Conservation (phyloP, 2,797 vertebrate species). For the Parauchenoglanis punctatus region DNA sequence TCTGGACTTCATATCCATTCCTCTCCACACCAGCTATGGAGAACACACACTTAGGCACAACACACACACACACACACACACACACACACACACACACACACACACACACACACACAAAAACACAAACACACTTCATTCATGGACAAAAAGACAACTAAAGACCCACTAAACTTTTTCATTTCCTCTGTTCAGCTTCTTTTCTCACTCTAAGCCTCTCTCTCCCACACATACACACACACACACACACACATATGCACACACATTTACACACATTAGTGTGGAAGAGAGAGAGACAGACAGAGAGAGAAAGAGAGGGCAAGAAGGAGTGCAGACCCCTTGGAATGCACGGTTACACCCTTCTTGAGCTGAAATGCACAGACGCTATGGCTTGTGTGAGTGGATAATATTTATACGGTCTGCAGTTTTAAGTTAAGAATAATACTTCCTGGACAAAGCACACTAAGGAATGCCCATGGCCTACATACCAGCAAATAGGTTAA, state of each 20-base stretch:
- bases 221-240: background rate
- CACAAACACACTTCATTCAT: background rate
- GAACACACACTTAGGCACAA: constrained; percentile 14
- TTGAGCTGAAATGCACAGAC: constrained; percentile 35
- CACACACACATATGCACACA: background rate
- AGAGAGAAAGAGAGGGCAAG: constrained; percentile 13
- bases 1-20: constrained; percentile 55
- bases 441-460: constrained; percentile 20
- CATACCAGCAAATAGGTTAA: constrained; percentile 18
- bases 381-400: constrained; percentile 27
- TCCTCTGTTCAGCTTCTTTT: constrained; percentile 68
- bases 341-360: constrained; percentile 48
- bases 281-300: background rate
- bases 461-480: constrained; percentile 41
- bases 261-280: constrained; percentile 66
- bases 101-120: background rate
- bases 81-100: constrained; percentile 12
- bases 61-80: constrained; percentile 32
- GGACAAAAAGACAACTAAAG: constrained; percentile 45
- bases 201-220: constrained; percentile 49
- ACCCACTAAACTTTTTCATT: constrained; percentile 66
- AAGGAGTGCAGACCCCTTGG: constrained; percentile 44
- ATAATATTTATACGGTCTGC: constrained; percentile 33
- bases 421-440: constrained; percentile 34
- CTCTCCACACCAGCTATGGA: constrained; percentile 8